Conservation (phyloP, 2,797 vertebrate species). For the Brotula barbata region DNA sequence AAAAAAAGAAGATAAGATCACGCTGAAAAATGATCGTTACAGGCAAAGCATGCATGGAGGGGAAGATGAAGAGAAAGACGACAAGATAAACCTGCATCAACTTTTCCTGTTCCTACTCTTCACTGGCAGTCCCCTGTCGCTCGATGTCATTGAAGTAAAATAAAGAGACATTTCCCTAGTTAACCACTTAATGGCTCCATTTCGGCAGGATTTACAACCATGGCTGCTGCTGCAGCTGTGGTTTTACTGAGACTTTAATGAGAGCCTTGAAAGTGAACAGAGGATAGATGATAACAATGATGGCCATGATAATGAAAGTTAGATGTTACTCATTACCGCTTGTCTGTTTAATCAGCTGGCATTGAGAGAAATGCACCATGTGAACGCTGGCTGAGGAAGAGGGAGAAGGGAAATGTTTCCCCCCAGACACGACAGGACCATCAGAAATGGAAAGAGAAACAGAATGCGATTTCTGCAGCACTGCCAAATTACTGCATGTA, state of each 20-base stretch:
- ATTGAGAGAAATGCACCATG: conserved; percentile 16
- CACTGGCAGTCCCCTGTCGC: not conserved
- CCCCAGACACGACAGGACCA: not conserved
- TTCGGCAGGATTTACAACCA: conserved; percentile 35
- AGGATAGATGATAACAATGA: conserved; percentile 41
- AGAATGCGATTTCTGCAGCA: too few species aligned
- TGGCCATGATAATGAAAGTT: conserved; percentile 31
- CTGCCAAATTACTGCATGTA: not conserved
- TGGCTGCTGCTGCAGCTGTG: conserved; percentile 10
- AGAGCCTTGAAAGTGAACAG: conserved; percentile 29
- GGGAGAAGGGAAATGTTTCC: conserved; percentile 2
- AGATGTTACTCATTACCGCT: conserved; percentile 36
- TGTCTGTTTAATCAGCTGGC: conserved; percentile 47
- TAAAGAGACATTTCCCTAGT: conserved; percentile 3
- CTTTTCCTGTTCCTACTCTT: conserved; percentile 1
- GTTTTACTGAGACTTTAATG: conserved; percentile 27
- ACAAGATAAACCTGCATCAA: conserved; percentile 4
- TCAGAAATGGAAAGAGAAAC: not conserved
- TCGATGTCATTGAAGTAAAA: not conserved
- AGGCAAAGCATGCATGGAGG: conserved; percentile 33
- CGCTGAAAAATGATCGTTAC: conserved; percentile 20
- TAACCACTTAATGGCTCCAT: conserved; percentile 32
- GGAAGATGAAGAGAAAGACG: conserved; percentile 12
- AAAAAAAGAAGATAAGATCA: conserved; percentile 31
- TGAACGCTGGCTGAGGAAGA: conserved; percentile 18